Evolutionary conservation across 2,888 invertebrate species (phyloP).

Genomic region (Lissonota sp.): DNA sequence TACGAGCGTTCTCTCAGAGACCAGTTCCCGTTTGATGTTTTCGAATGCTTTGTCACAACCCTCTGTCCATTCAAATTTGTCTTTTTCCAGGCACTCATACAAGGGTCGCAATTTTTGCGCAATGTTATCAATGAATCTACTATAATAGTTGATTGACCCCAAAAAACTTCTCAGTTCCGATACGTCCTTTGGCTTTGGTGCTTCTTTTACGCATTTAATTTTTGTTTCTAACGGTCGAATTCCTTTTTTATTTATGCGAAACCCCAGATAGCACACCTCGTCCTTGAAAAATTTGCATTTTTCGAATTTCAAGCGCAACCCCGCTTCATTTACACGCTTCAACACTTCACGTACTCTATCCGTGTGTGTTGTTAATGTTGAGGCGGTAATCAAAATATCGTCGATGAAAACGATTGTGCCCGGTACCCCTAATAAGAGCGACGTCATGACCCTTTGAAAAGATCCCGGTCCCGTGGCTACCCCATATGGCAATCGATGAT

Average conservation of each 20-base stretch:
- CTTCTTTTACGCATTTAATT: no score
- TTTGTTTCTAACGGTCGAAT: no score
- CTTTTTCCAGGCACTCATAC: conserved; percentile 29
- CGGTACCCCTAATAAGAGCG: conserved; percentile 25
- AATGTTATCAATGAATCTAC: conserved; percentile 38
- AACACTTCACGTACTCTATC: conserved; percentile 25
- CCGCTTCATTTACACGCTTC: conserved; percentile 23
- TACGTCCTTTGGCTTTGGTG: no score
- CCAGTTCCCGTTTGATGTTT: conserved; percentile 26
- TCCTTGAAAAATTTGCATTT: no score
- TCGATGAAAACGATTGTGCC: conserved; percentile 42
- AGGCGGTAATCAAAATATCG: conserved; percentile 36
- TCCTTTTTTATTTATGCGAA: no score
- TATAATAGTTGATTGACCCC: no score
- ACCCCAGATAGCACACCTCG: no score
- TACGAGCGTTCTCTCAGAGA: conserved; percentile 44
- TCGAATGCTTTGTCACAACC: conserved; percentile 31
- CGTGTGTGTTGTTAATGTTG: background rate
- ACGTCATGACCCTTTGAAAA: conserved; percentile 1
- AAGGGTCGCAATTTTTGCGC: conserved; percentile 30
- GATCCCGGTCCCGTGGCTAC: conserved; percentile 33
- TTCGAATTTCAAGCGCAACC: conserved; percentile 37
- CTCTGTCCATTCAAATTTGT: conserved; percentile 33
- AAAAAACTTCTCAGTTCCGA: no score
- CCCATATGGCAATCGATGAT: background rate